Percentiles rank a stretch among this genome's conserved stretches.
Conservation (phyloP, 2,113 vertebrate genomes). For the Elachura formosa region DNA sequence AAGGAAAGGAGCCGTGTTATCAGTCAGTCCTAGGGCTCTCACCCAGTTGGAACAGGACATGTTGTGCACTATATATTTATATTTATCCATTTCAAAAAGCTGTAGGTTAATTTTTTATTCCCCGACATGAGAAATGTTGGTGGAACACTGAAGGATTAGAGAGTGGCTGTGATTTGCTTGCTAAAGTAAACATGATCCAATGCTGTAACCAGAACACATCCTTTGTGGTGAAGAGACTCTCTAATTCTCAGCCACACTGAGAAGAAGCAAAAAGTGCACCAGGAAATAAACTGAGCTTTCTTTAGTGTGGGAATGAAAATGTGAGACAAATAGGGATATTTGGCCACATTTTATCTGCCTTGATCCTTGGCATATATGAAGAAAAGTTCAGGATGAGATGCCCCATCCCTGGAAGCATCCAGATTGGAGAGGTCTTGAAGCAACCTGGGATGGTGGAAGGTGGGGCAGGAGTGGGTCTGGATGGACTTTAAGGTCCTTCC, state of each 20-base stretch:
- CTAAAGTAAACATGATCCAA: background rate
- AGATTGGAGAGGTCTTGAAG: background rate
- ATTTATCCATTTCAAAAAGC: background rate
- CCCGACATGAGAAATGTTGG: conserved; percentile 32
- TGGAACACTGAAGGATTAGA: background rate
- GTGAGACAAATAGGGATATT: background rate
- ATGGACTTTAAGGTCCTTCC: background rate
- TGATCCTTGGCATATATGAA: background rate
- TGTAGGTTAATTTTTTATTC: background rate
- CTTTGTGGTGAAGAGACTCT: background rate
- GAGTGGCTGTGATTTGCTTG: background rate
- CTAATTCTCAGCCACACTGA: background rate
- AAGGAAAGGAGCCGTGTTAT: background rate
- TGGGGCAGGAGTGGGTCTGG: too few relatives aligned
- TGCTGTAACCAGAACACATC: conserved; percentile 26
- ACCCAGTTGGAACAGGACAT: background rate
- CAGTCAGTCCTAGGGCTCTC: background rate
- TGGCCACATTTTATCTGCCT: conserved; percentile 1
- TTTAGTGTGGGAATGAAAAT: conserved; percentile 33
- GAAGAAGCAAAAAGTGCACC: background rate
- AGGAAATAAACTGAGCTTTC: conserved; percentile 26
- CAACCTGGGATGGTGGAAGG: background rate
- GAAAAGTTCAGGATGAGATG: background rate
- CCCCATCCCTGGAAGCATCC: background rate
- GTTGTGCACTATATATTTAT: conserved; percentile 11